phyloP scores from a whole-genome alignment of 2,888 invertebrate genomes.

The Drosophila neutralis region DNA sequence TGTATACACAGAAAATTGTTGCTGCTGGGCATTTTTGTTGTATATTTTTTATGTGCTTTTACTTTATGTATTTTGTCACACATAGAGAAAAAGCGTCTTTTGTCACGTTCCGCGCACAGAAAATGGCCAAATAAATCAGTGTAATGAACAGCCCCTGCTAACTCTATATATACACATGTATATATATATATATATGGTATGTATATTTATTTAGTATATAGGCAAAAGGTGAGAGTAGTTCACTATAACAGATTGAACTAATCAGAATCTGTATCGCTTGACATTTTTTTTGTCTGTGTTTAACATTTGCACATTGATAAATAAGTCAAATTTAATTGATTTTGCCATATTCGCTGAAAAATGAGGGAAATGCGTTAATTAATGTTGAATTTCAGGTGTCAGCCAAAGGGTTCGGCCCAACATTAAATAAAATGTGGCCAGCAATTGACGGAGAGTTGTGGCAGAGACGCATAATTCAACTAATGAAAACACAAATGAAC shows the following conservation, averaged over 20 bases:
- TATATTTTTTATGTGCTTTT: conserved; percentile 19
- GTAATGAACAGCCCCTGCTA: conserved; percentile 57
- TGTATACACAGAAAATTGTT: conserved; percentile 23
- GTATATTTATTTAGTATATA: conserved; percentile 36
- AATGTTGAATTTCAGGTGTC: conserved; percentile 2
- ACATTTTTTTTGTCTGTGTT: conserved; percentile 27
- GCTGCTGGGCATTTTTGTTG: conserved; percentile 43
- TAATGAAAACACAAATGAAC: neutral
- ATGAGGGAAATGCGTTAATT: conserved; percentile 27
- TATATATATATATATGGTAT: conserved; percentile 14
- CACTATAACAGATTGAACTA: conserved; percentile 61
- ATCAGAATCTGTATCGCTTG: conserved; percentile 43
- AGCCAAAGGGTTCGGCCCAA: neutral
- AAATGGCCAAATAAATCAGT: conserved; percentile 78
- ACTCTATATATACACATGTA: conserved; percentile 17
- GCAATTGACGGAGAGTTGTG: neutral
- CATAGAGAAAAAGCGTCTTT: conserved; percentile 68
- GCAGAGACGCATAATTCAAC: neutral
- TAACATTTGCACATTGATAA: conserved; percentile 9
- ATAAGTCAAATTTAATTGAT: conserved; percentile 35
- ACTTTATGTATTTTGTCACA: conserved; percentile 40
- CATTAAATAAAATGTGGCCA: neutral
- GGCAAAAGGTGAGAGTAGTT: conserved; percentile 72
- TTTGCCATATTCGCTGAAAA: conserved; percentile 3
- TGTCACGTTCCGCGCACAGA: conserved; percentile 75